phyloP scores from a whole-genome alignment of 2,113 vertebrate genomes.

The Colossoma macropomum region DNA sequence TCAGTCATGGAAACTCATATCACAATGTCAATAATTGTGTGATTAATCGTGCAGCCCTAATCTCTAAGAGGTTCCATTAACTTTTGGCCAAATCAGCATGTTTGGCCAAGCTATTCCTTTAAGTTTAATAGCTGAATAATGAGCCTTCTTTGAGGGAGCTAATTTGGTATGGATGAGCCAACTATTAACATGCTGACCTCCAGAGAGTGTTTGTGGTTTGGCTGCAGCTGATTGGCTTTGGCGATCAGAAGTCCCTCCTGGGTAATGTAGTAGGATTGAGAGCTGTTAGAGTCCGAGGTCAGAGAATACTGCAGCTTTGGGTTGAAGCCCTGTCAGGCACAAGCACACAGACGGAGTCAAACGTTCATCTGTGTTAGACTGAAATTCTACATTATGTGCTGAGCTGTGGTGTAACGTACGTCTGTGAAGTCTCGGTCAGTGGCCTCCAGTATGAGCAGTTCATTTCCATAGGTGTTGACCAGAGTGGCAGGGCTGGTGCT shows the following conservation, averaged over 20 bases:
- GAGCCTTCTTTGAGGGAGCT: too few species aligned
- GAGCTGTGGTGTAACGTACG: constrained; percentile 61
- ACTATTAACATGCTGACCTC: constrained; percentile 67
- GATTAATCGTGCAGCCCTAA: too few species aligned
- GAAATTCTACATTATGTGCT: neutral
- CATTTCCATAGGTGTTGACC: constrained; percentile 78
- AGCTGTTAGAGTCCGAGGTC: constrained; percentile 66
- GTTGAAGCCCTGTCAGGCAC: constrained; percentile 71
- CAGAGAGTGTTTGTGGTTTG: constrained; percentile 72
- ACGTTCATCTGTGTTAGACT: neutral
- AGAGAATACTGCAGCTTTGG: constrained; percentile 74
- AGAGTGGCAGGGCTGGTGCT: constrained; percentile 65
- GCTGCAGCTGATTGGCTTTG: constrained; percentile 66
- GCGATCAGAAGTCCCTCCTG: constrained; percentile 75
- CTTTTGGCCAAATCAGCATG: too few species aligned
- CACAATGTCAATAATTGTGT: too few species aligned
- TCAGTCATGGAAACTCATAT: too few species aligned
- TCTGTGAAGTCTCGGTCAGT: constrained; percentile 77
- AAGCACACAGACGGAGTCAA: constrained; percentile 12
- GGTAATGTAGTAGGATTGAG: constrained; percentile 74
- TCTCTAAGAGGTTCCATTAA: neutral
- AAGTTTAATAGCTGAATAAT: too few species aligned
- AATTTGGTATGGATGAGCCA: neutral
- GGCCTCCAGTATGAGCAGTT: constrained; percentile 70
- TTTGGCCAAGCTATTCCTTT: neutral